These are phyloP conservation scores for Hormiphora californensis DNA, from an alignment of 37 sponge, comb jelly and placozoan genomes.

Conservation along the genomic window DNA sequence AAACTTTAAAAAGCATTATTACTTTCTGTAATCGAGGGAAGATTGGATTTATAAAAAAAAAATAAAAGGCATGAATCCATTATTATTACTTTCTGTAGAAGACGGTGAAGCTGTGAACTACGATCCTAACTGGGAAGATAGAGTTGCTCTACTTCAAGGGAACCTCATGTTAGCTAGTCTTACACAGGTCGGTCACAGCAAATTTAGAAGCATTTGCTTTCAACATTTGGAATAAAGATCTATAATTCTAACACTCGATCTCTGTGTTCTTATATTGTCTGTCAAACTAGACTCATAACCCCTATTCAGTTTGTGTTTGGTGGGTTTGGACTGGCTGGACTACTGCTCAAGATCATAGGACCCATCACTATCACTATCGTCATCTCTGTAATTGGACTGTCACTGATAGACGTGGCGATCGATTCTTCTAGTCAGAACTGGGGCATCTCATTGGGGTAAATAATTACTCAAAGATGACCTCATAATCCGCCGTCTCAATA, in stretches of 20 bases:
- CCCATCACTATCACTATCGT: conserved; percentile 47
- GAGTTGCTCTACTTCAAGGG: conserved; percentile 9
- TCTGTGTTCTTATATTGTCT: not conserved
- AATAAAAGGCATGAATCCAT: not conserved
- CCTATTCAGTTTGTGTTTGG: conserved; percentile 22
- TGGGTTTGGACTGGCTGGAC: conserved; percentile 17
- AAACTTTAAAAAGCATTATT: too few relatives aligned
- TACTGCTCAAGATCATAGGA: conserved; percentile 37
- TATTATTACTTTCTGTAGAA: not conserved
- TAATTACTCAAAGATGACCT: too few relatives aligned
- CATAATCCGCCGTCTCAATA: too few relatives aligned
- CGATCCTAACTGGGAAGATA: conserved; percentile 5
- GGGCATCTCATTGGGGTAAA: conserved; percentile 1
- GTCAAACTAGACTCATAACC: not conserved
- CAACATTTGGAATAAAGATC: not conserved
- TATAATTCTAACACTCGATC: not conserved
- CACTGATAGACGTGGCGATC: not conserved
- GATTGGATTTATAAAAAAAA: too few relatives aligned
- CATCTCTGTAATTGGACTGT: conserved; percentile 47
- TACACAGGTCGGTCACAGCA: not conserved
- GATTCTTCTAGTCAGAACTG: conserved; percentile 9
- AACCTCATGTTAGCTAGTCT: not conserved
- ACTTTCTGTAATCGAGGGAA: too few relatives aligned
- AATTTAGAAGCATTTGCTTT: not conserved
- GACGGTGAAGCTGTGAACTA: not conserved